Base-by-base conservation (phyloP, 1,140 invertebrate genomes). In the Tetramorium alpestre region DNA sequence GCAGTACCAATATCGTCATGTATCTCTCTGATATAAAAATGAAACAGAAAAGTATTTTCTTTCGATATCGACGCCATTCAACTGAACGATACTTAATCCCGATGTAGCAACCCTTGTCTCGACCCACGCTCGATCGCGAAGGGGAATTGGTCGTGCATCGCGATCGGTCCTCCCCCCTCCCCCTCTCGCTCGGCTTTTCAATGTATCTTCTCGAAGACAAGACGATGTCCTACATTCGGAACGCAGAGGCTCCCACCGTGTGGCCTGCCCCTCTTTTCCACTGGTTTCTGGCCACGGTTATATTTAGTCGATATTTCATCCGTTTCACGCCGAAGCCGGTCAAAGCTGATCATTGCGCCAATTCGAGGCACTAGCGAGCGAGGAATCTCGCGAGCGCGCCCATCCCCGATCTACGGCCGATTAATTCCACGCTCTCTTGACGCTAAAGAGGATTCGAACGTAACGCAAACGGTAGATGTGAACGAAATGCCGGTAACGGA, bases 281-380 rank as follows among this genome's bases (percentile, higher is more conserved):
- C 49, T 51, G 81, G 89, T 88, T 91, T 87, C 86, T 90, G 90
- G 78, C 91, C 89, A 87, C 82, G 89, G 89, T 93, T 94, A 94
- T 93, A 93, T 94, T 94, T 93, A 93, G 93, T 91, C 92, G 88
- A 93, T 92, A 94, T 93, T 92, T 93, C 93, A 92, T 92, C 75
- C 90, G 89, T 92, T 93, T 93, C 89, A 84, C 87, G 87, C 78
- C 88, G 89, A 88, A 93, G 90, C 89, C 90, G 91, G 91, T 90
- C 91, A 91, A 93, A 87, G 88, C 73, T 87, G 90, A 94, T 93
- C 89, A 93, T 92, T 85, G 90, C 85, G 88, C 88, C 87, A 90
- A 51, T 85, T 90, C 87, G 89, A 90, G 51, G 69, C 67, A 33
- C 60, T 41, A 72, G 41, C 67, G 54, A 64, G 44, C 44, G 11